Percentiles rank a stretch among this genome's conserved stretches.
These are phyloP conservation scores for Agriopis marginaria DNA, from an alignment of 2,888 invertebrate genomes.

Conservation along the genomic window DNA sequence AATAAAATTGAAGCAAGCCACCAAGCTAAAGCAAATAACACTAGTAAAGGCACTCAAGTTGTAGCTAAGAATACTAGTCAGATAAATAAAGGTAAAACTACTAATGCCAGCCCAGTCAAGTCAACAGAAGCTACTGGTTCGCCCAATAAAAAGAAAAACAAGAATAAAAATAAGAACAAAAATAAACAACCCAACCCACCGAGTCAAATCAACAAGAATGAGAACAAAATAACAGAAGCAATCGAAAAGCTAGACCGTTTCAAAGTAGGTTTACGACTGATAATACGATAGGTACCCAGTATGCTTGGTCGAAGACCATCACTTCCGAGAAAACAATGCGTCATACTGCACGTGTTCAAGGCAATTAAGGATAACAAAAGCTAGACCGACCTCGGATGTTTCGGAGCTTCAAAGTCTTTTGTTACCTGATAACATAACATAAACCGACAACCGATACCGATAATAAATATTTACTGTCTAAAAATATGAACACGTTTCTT, in stretches of 20 bases:
- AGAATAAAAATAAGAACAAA: slow-evolving; percentile 55
- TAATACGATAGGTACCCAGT: too few species aligned
- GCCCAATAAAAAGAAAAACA: slow-evolving; percentile 57
- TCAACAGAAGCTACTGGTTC: slow-evolving; percentile 36
- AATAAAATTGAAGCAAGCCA: slow-evolving; percentile 35
- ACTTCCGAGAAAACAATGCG: too few species aligned
- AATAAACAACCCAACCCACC: slow-evolving; percentile 28
- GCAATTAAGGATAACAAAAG: too few species aligned
- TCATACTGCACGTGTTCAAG: too few species aligned
- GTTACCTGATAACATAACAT: too few species aligned
- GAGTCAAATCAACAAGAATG: slow-evolving; percentile 45
- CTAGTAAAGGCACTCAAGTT: not conserved
- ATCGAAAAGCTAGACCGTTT: slow-evolving; percentile 63
- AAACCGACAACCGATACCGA: too few species aligned
- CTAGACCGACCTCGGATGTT: too few species aligned
- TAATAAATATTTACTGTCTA: too few species aligned
- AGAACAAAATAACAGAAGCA: slow-evolving; percentile 62
- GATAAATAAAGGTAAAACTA: not conserved
- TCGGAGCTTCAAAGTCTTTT: too few species aligned
- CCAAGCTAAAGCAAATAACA: not conserved
- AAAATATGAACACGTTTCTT: too few species aligned
- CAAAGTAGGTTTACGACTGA: too few species aligned
- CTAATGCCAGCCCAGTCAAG: slow-evolving; percentile 20
- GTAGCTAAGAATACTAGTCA: slow-evolving; percentile 4
- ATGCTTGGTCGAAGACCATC: too few species aligned